Conservation (phyloP, 2,888 invertebrate genomes). For the Dasypolia templi region DNA sequence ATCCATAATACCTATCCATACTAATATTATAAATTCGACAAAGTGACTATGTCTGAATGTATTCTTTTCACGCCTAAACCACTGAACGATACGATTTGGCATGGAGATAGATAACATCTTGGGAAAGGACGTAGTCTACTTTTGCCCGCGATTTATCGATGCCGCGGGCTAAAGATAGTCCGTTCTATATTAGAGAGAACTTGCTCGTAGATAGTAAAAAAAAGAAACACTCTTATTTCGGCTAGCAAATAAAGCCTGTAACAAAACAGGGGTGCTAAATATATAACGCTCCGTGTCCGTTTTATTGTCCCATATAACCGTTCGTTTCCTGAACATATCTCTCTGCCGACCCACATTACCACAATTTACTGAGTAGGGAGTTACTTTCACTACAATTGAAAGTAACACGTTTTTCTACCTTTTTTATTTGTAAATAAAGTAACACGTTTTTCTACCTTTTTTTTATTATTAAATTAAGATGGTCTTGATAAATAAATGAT, state of each 20-base stretch:
- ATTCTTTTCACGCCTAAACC: too few relatives aligned
- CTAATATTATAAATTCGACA: too few relatives aligned
- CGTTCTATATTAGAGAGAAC: background rate
- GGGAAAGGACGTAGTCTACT: too few relatives aligned
- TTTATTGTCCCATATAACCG: conserved; percentile 38
- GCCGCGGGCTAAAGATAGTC: too few relatives aligned
- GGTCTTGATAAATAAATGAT: too few relatives aligned
- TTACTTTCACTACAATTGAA: conserved; percentile 2
- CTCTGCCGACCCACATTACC: conserved; percentile 31
- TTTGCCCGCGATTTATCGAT: too few relatives aligned
- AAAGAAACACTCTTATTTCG: background rate
- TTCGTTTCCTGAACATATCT: conserved; percentile 24
- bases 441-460: conserved; percentile 6
- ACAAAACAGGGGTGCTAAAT: conserved; percentile 10
- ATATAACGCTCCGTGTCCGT: conserved; percentile 18
- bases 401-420: conserved; percentile 11
- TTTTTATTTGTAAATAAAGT: background rate
- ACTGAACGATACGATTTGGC: too few relatives aligned
- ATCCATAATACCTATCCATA: too few relatives aligned
- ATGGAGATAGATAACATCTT: too few relatives aligned
- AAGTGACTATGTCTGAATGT: too few relatives aligned
- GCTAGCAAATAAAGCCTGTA: background rate
- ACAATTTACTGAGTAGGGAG: conserved; percentile 22
- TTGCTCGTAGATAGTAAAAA: background rate
- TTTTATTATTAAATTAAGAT: background rate